Evolutionary conservation across 2,888 invertebrate species (phyloP).

Genomic region (Perdita meconis): DNA sequence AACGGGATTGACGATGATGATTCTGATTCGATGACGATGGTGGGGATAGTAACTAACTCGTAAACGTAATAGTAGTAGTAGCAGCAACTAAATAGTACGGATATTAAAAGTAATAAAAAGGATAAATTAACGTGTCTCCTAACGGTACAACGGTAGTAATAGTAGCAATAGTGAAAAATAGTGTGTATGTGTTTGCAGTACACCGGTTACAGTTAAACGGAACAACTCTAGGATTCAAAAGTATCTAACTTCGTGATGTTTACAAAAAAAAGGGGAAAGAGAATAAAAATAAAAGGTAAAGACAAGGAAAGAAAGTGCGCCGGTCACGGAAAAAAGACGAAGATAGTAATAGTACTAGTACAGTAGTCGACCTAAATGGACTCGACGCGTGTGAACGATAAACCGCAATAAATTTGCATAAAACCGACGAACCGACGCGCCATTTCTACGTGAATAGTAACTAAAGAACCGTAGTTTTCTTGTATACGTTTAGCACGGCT

Average conservation of each 20-base stretch:
- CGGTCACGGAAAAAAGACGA: constrained; percentile 54
- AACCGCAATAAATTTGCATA: constrained; percentile 51
- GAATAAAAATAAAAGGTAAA: constrained; percentile 11
- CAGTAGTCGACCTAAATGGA: constrained; percentile 11
- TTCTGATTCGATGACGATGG: constrained; percentile 63
- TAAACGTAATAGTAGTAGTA: constrained; percentile 65
- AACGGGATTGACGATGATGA: constrained; percentile 20
- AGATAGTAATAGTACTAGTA: constrained; percentile 3
- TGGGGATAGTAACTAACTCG: constrained; percentile 62
- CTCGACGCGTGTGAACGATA: constrained; percentile 39
- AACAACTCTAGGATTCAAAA: constrained; percentile 39
- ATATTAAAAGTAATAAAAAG: constrained; percentile 59
- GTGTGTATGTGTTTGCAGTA: constrained; percentile 38
- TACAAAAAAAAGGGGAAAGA: neutral
- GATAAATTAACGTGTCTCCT: constrained; percentile 64
- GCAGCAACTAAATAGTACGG: constrained; percentile 70
- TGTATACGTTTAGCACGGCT: constrained; percentile 54
- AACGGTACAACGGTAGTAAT: constrained; percentile 59
- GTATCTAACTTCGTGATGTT: constrained; percentile 34
- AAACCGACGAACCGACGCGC: constrained; percentile 51
- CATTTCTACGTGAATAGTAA: constrained; percentile 80
- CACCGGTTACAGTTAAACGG: constrained; percentile 46
- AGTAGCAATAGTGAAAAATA: constrained; percentile 44
- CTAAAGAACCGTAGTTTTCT: constrained; percentile 82
- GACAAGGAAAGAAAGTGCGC: constrained; percentile 47